Evolutionary conservation across 2,113 vertebrate species (phyloP), one percentile per base, ranked within the genome.

Genomic region (Oryzias melastigma): DNA sequence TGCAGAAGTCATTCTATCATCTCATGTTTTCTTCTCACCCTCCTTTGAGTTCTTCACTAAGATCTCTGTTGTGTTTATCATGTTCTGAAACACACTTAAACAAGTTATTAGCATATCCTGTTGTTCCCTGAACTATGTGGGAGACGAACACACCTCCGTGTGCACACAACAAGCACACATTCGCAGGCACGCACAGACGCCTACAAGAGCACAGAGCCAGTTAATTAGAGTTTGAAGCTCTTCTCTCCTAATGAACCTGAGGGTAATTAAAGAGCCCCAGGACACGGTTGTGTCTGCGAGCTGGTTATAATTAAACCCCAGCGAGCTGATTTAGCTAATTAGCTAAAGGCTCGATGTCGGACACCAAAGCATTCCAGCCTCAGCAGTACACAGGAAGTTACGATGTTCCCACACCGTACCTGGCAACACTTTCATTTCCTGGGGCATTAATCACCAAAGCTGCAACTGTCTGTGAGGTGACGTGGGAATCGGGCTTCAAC

Each of bases 231-330:
- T 85, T 83, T 6, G 70, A 79, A 78, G 75, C 87, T 71, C 70
- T 71, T 71, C 73, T 74, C 68, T 87, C 73, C 75, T 83, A 82
- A 87, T 73, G 61, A 90, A 87, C 75, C 84, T 79, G 77, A 60
- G 62, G 87, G 78, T 91, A 88, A 90, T 90, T 88, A 88, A 90
- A 85, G 79, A 89, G 87, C 84, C 85, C 80, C 85, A 60, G 84
- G 86, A 87, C 75, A 64, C 68, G 46, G 82, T 78, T 50, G 80
- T 84, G 87, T 89, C 73, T 88, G 84, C 43, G 76, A 85, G 81
- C 84, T 87, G 82, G 76, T 77, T 78, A 82, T 91, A 91, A 92
- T 91, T 91, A 91, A 92, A 81, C 91, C 90, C 91, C 80, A 83
- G 89, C 50, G 89, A 87, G 83, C 84, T 88, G 86, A 89, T 91